Evolutionary conservation across 1,140 invertebrate species (phyloP).

Genomic region (Drosophila sp.): DNA sequence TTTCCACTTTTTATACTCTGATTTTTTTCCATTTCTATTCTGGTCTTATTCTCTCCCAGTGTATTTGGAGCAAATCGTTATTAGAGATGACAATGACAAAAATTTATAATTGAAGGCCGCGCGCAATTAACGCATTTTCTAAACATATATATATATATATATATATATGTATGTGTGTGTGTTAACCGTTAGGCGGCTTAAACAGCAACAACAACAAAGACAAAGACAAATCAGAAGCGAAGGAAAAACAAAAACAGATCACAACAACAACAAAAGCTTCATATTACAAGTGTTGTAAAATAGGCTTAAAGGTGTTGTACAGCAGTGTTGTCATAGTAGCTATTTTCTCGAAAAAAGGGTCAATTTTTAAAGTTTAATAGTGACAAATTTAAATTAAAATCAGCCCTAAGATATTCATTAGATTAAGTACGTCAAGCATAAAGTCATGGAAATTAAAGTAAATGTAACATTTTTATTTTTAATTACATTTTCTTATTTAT

Average conservation of each 20-base stretch:
- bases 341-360: too few species aligned
- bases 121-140: conserved; percentile 41
- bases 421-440: too few species aligned
- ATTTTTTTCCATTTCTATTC: neutral
- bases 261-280: conserved; percentile 35
- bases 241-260: conserved; percentile 3
- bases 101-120: conserved; percentile 48
- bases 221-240: conserved; percentile 44
- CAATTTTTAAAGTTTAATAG: too few species aligned
- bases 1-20: conserved; percentile 33
- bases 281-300: conserved; percentile 48
- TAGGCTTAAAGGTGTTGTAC: neutral
- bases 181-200: conserved; percentile 1
- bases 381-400: too few species aligned
- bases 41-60: conserved; percentile 8
- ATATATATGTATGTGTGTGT: neutral
- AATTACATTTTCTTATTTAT: too few species aligned
- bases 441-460: too few species aligned
- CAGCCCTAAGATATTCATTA: too few species aligned
- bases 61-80: conserved; percentile 64
- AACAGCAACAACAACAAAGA: neutral
- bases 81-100: conserved; percentile 36
- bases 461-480: too few species aligned
- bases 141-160: neutral
- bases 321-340: neutral